Percentiles rank a stretch among this genome's conserved stretches.
Conservation (phyloP, 2,797 vertebrate species). For the Sylvia borin region DNA sequence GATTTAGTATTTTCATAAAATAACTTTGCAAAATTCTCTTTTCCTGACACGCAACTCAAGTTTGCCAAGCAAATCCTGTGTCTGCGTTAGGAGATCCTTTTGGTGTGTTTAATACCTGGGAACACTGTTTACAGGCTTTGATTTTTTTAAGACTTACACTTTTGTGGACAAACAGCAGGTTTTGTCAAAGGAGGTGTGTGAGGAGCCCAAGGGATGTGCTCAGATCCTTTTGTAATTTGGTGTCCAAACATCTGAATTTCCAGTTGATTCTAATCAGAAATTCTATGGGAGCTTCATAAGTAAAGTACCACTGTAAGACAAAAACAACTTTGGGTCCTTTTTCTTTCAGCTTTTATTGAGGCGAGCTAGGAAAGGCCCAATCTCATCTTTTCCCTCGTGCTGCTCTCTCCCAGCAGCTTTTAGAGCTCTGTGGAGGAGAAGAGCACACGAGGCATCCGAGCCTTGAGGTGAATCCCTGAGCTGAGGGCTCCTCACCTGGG, state of each 20-base stretch:
- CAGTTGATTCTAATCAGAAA: not conserved
- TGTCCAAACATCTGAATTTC: not conserved
- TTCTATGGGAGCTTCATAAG: not conserved
- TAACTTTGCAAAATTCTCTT: not conserved
- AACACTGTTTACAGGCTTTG: not conserved
- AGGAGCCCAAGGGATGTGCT: not conserved
- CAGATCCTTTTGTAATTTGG: not conserved
- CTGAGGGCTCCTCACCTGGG: not conserved
- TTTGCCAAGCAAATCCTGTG: not conserved
- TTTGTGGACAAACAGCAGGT: not conserved
- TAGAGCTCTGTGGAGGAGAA: not conserved
- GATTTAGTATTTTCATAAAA: slow-evolving; percentile 13
- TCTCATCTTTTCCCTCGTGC: not conserved
- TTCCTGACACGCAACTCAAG: not conserved
- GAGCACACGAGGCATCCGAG: not conserved
- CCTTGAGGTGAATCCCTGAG: not conserved
- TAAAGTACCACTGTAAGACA: not conserved
- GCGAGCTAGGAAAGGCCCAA: not conserved
- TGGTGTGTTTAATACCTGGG: not conserved
- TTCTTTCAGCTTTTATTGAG: not conserved
- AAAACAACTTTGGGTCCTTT: not conserved
- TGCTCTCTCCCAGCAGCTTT: not conserved
- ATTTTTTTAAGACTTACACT: not conserved
- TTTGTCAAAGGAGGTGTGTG: not conserved
- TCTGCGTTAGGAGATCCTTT: not conserved